A percentile compares a stretch with the other conserved stretches of the same genome.
These are phyloP conservation scores for Parotocinclus haroldoi DNA, from an alignment of 2,797 vertebrate genomes.

Conservation along the genomic window DNA sequence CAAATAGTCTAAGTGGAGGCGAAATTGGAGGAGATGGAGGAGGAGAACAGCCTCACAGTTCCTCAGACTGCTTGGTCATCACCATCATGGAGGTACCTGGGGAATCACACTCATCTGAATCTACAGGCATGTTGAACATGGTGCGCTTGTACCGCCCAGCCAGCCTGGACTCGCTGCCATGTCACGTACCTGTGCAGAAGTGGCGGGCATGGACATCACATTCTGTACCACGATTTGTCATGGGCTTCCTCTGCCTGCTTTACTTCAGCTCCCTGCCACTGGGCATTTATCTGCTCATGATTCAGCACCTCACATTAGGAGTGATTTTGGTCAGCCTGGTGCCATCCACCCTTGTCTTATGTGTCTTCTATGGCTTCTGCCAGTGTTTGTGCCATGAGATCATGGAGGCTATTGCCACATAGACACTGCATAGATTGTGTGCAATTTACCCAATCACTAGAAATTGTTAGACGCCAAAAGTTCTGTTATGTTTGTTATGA, in stretches of 20 bases:
- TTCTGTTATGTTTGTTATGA: slow-evolving; percentile 17
- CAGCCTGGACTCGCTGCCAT: slow-evolving; percentile 73
- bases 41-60: slow-evolving; percentile 58
- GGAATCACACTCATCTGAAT: slow-evolving; percentile 71
- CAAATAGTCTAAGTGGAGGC: slow-evolving; percentile 63
- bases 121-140: slow-evolving; percentile 76
- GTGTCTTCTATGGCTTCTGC: slow-evolving; percentile 82
- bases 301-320: slow-evolving; percentile 78
- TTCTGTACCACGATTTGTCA: slow-evolving; percentile 76
- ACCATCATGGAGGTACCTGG: slow-evolving; percentile 85
- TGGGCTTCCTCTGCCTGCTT: slow-evolving; percentile 81
- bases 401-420: slow-evolving; percentile 63
- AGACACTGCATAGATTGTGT: background rate
- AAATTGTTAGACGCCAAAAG: slow-evolving; percentile 39
- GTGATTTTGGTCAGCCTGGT: slow-evolving; percentile 82
- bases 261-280: slow-evolving; percentile 88
- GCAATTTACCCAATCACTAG: slow-evolving; percentile 7
- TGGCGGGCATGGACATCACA: slow-evolving; percentile 72
- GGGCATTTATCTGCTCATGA: slow-evolving; percentile 88
- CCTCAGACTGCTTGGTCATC: slow-evolving; percentile 83
- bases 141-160: slow-evolving; percentile 74
- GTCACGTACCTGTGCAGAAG: slow-evolving; percentile 68
- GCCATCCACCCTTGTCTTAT: slow-evolving; percentile 82
- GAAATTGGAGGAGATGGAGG: slow-evolving; percentile 34
- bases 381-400: slow-evolving; percentile 83